Base-by-base conservation (phyloP, 2,113 vertebrate species). In the Thymallus thymallus region DNA sequence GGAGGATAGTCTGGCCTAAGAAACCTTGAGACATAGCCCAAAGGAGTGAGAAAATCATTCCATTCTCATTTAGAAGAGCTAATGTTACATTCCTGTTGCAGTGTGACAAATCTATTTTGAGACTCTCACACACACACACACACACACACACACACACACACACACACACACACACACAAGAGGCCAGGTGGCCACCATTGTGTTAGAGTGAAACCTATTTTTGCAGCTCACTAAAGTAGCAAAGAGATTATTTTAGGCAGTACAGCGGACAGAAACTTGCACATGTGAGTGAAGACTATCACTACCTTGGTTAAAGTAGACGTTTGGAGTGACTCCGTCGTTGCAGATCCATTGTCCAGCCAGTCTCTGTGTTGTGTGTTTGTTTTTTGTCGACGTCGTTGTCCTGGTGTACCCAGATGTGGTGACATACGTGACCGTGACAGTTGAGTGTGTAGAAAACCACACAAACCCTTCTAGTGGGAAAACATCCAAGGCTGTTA, bases 401-500 rank as follows among this genome's bases (percentile, higher is more conserved):
- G 80, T 87, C 10, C 84, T 22, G 83, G 86, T 77, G 81, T 88
- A 69, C 81, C 77, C 82, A 76, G 86, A 87, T 81, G 85, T 89
- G 84, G 87, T 89, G 87, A 90, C 76, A 69, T 86, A 71, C 71
- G 82, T 87, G 86, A 87, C 81, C 4, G 85, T 89, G 78, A 84
- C 85, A 80, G 85, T 84, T 83, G 80, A 84, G 60, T 45, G 83
- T 72, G 62, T n/a, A 72, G 30, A 73, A 1, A 84, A 85, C 56
- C 86, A 73, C 80, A 73, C 79, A 88, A 85, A 82, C 24, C 80
- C 83, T 66, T 87, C 41, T 85, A 76, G 81, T 86, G 87, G 74
- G 80, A 76, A 82, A 80, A 75, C 61, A 87, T 83, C 79, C 83
- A 26, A 84, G 90, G 90, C 88, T 90, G 88, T 90, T 90, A 89